Percentiles rank a stretch among this genome's conserved stretches.
Evolutionary conservation across 2,888 invertebrate genomes (phyloP).

Genomic region (Dorcus parallelipipedus): DNA sequence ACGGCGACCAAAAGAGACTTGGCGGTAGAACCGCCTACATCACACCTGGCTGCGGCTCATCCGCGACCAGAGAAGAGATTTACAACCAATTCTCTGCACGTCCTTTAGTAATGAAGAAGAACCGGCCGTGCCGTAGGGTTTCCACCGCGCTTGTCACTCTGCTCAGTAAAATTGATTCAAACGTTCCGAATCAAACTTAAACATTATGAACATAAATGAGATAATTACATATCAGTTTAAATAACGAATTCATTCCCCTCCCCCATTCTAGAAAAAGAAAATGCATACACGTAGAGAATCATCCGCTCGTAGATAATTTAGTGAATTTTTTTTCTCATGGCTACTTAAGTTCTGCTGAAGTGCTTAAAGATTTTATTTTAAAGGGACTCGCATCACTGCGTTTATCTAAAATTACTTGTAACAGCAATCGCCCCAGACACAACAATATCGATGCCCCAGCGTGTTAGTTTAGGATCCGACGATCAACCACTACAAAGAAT

Average conservation of each 20-base stretch:
- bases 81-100: constrained; percentile 32
- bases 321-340: no score
- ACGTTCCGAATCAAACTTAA: not conserved
- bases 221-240: no score
- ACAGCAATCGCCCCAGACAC: not conserved
- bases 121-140: constrained; percentile 23
- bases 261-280: no score
- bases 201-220: no score
- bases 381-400: not conserved
- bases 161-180: constrained; percentile 20
- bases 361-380: no score
- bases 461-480: no score
- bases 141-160: constrained; percentile 22
- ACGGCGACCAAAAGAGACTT: constrained; percentile 32
- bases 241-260: no score
- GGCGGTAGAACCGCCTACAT: constrained; percentile 34
- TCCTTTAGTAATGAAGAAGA: constrained; percentile 29
- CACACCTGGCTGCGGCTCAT: constrained; percentile 35
- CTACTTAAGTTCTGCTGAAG: no score
- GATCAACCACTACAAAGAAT: not conserved
- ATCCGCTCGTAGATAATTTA: no score
- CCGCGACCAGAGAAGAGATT: constrained; percentile 32
- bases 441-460: no score
- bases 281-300: no score
- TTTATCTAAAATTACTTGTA: constrained; percentile 2